Evolutionary conservation across 30 jellyfish, hydroid and myxozoan species (phyloP), one percentile per base, ranked within the genome.

Genomic region (Hydractinia symbiolongicarpus): DNA sequence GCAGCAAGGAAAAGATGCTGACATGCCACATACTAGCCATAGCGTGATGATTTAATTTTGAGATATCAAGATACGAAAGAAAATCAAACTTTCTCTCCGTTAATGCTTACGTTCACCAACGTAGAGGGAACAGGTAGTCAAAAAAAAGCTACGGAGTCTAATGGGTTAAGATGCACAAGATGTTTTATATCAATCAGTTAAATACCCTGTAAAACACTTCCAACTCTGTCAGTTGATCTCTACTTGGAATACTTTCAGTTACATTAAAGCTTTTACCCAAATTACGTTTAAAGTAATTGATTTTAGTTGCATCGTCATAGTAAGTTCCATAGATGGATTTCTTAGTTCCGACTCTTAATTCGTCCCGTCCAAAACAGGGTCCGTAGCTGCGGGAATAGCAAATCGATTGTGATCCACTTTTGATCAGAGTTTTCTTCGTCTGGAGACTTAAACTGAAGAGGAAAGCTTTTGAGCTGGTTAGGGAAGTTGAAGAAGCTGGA

Each of bases 361-460:
- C 74, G 40, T 13, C 8, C 52, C 4, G 52, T 8, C 74, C 74
- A 51, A 64, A 64, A 13, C 74, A 64, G 7, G 74, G 74, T 64
- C 74, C 74, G 40, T 64, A 64, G 7, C 69, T 58, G 15, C 52
- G 0, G 8, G 19, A 7, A 51, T 64, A 64, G 40, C 74, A 64
- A 6, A 64, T 44, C 2, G 8, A 44, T 13, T 64, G 9, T 13
- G 17, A 6, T 13, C 52, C 40, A 51, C 40, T 13, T 7, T 64
- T 64, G 19, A 64, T n/a, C 19, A 51, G 74, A 64, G 40, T 64
- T 64, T 64, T 64, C 74, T n/a, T 64, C 7, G 74, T 51, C 9
- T 51, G 52, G 40, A n/a, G 1, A 1, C 4, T 64, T 7, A 64
- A 64, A n/a, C 40, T 64, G 16, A 64, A 64, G 52, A 64, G 40